These are phyloP conservation scores for Notamacropus eugenii DNA, from an alignment of 2,797 vertebrate genomes.

Conservation along the genomic window DNA sequence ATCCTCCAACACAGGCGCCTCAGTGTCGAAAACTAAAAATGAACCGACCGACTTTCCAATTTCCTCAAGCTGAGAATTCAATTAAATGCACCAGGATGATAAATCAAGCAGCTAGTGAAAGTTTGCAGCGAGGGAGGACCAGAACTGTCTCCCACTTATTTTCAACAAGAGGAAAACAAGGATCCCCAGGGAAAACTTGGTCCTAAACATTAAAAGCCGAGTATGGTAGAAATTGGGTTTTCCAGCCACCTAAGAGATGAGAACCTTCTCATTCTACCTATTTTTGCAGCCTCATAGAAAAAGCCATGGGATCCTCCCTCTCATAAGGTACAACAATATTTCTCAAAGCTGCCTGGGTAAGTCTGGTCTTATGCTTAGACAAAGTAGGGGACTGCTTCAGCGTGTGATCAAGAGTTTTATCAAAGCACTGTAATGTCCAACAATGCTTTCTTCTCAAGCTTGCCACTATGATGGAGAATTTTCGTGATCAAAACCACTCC, in stretches of 20 bases:
- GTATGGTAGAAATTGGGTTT: neutral
- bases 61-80: conserved; percentile 31
- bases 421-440: neutral
- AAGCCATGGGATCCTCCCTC: neutral
- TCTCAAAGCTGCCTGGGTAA: neutral
- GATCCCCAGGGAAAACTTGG: neutral
- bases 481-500: neutral
- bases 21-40: conserved; percentile 35
- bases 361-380: neutral
- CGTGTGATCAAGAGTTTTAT: neutral
- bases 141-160: neutral
- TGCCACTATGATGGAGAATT: neutral
- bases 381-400: neutral
- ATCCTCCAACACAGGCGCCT: conserved; percentile 16
- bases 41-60: neutral
- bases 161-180: neutral
- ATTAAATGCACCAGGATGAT: conserved; percentile 2
- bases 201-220: neutral
- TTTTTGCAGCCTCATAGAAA: neutral
- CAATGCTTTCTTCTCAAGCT: neutral
- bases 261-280: neutral
- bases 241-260: neutral
- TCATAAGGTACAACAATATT: neutral
- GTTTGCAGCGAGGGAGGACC: neutral
- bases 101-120: conserved; percentile 4